phyloP scores from a whole-genome alignment of 37 sponge, comb jelly and placozoan species.

The Chondrilla cf. caribensis region DNA sequence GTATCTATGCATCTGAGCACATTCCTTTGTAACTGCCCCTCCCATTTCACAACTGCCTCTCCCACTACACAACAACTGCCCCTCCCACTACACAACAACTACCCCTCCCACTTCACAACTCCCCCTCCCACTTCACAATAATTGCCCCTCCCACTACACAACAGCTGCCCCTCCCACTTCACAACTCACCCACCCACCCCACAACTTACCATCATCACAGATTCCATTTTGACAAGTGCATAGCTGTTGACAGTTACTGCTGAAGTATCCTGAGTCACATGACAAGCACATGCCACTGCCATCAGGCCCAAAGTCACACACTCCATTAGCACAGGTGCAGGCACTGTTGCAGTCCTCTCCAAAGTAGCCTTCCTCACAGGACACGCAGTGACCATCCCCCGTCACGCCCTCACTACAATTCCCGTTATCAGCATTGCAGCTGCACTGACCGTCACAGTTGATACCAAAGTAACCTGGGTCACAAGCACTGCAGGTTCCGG shows the following conservation, averaged over 20 bases:
- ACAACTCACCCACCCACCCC: too few species aligned
- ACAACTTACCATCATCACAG: constrained; percentile 32
- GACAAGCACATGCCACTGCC: constrained; percentile 37
- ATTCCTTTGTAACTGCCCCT: too few species aligned
- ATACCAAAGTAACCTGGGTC: constrained; percentile 44
- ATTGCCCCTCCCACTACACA: background rate
- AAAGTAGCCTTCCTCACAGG: constrained; percentile 35
- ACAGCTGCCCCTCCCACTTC: background rate
- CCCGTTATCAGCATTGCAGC: constrained; percentile 20
- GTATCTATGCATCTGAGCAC: too few species aligned
- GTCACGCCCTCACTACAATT: constrained; percentile 38
- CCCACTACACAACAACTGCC: background rate
- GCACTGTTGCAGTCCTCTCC: constrained; percentile 31
- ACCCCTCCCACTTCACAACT: background rate
- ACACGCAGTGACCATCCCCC: constrained; percentile 34
- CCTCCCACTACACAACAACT: constrained; percentile 1
- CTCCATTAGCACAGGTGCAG: constrained; percentile 44
- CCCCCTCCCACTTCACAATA: background rate
- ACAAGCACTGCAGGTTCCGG: constrained; percentile 44
- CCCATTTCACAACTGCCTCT: too few species aligned
- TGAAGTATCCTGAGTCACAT: constrained; percentile 36
- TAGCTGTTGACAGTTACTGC: constrained; percentile 26
- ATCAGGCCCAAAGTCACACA: constrained; percentile 30
- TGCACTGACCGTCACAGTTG: constrained; percentile 37
- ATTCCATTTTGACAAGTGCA: constrained; percentile 49